Evolutionary conservation across 2,113 vertebrate species (phyloP).

Genomic region (Neotoma lepida): DNA sequence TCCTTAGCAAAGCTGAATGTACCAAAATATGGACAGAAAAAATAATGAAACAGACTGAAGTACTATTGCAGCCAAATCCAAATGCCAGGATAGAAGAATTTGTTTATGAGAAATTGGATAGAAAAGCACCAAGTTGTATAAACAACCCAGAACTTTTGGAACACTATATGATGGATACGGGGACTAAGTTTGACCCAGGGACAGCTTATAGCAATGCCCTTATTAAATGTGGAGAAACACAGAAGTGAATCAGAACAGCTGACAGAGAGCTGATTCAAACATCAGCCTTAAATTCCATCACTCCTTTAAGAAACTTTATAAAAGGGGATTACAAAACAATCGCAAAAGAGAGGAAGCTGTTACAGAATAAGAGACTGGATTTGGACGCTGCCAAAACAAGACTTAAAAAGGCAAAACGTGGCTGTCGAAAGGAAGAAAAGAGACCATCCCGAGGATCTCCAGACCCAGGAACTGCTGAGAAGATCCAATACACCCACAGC

Average conservation of each 20-base stretch:
- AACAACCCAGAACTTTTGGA: slow-evolving; percentile 97
- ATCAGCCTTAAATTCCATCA: slow-evolving; percentile 97
- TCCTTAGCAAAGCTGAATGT: slow-evolving; percentile 95
- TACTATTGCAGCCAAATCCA: slow-evolving; percentile 97
- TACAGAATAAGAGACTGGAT: slow-evolving; percentile 97
- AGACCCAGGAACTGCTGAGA: too few species aligned
- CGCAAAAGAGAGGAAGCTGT: slow-evolving; percentile 96
- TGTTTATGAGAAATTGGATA: slow-evolving; percentile 98
- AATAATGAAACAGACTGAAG: slow-evolving; percentile 98
- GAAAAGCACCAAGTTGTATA: slow-evolving; percentile 94
- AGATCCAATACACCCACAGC: too few species aligned
- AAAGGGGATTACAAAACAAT: slow-evolving; percentile 99
- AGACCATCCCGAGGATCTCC: too few species aligned
- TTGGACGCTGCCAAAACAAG: slow-evolving; percentile 98
- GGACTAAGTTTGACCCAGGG: slow-evolving; percentile 96
- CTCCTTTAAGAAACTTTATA: slow-evolving; percentile 97
- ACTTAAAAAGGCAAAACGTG: slow-evolving; percentile 96
- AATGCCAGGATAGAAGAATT: slow-evolving; percentile 99
- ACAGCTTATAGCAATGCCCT: slow-evolving; percentile 98
- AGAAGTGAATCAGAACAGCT: slow-evolving; percentile 96
- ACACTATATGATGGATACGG: slow-evolving; percentile 96
- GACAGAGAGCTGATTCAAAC: slow-evolving; percentile 97
- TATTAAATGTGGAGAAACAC: slow-evolving; percentile 97
- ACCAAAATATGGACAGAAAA: slow-evolving; percentile 98
- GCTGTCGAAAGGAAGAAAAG: slow-evolving; percentile 93